Evolutionary conservation across 1,140 invertebrate species (phyloP), one percentile per base, ranked within the genome.

Genomic region (Leptinotarsa undecemlineata): DNA sequence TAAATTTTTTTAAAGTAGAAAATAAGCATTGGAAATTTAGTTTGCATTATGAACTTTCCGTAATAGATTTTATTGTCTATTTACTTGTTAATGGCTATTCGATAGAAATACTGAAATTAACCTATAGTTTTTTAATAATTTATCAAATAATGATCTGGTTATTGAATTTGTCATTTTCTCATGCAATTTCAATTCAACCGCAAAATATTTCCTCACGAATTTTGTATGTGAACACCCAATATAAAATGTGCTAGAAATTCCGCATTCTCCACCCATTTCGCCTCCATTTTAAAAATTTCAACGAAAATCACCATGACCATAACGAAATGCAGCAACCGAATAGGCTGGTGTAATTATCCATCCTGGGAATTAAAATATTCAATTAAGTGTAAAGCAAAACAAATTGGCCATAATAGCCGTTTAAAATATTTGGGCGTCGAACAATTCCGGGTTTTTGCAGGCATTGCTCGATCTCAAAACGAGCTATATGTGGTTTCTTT

Each of bases 351-450:
- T 68, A 73, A 73, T 73, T 51, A 73, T 68, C 72, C 21, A 67
- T 26, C 63, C 21, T 48, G 66, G 23, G 48, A 73, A 74, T 75
- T 78, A 76, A 78, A 74, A 76, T 78, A 75, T 72, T 73, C 68
- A 78, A 75, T 75, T 76, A 73, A 76, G 70, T 76, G 72, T 75
- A 75, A 76, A 78, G 74, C 74, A 78, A 75, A 78, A 78, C 72
- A 78, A 76, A 78, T 76, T 68, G 72, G 68, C 62, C 68, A 47
- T 76, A 78, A 78, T 78, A 63, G 73, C 76, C 72, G 42, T 57
- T 73, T 73, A 68, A 68, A 68, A 68, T 73, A 68, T 73, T 73
- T 73, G 21, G 21, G 47, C 68, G 63, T 68, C 57, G 63, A 62
- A 67, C 71, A 47, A 72, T 72, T 72, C 60, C 57, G 71, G 67